Percentiles rank a stretch among this genome's conserved stretches.
Conservation (phyloP, 2,797 vertebrate genomes). For the Anguilla anguilla region DNA sequence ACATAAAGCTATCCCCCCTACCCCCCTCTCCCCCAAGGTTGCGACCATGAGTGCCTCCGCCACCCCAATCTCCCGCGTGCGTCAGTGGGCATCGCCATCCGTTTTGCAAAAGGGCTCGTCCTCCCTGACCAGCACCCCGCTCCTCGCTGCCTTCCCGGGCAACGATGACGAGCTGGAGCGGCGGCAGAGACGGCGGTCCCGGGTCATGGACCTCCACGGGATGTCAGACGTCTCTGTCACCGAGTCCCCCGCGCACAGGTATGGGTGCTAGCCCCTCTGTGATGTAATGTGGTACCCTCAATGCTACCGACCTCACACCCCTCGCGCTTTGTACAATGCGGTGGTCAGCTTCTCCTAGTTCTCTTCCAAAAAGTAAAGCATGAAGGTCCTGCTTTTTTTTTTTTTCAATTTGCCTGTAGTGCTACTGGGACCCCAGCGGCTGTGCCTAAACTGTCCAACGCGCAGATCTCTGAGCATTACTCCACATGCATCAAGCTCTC, state of each 20-base stretch:
- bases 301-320: neutral
- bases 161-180: conserved; percentile 91
- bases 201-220: conserved; percentile 77
- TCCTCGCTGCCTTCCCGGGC: conserved; percentile 76
- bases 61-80: conserved; percentile 66
- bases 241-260: conserved; percentile 74
- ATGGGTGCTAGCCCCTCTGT: neutral
- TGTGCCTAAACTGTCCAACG: conserved; percentile 80
- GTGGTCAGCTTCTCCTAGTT: neutral
- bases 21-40: conserved; percentile 35
- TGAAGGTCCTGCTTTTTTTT: neutral
- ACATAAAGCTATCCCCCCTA: neutral
- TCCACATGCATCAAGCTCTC: conserved; percentile 95
- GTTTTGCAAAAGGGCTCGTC: conserved; percentile 63
- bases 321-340: no score
- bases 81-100: conserved; percentile 58
- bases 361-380: neutral
- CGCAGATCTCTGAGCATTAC: conserved; percentile 92
- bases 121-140: conserved; percentile 72
- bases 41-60: conserved; percentile 67
- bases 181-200: conserved; percentile 82
- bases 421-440: conserved; percentile 68
- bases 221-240: conserved; percentile 65
- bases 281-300: neutral
- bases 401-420: conserved; percentile 59